Conservation (phyloP, 2,797 vertebrate genomes). For the Ctenopoma kingsleyae region DNA sequence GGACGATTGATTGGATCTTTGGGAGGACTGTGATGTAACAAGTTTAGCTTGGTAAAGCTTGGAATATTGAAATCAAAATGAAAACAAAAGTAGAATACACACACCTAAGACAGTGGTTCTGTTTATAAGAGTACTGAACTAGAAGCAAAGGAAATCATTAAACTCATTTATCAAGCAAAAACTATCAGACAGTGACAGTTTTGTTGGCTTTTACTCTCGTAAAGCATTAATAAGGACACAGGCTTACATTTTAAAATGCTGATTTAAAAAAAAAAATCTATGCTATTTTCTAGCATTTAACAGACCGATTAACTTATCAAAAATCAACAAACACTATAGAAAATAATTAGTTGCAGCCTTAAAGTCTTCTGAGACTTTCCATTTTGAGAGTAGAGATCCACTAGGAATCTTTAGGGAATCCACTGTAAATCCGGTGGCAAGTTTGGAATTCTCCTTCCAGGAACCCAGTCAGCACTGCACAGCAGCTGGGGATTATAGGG, state of each 20-base stretch:
- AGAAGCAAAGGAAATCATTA: too few relatives aligned
- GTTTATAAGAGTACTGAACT: too few relatives aligned
- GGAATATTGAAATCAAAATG: background rate
- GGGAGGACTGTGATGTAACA: background rate
- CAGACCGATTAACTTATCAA: background rate
- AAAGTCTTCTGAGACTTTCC: conserved; percentile 28
- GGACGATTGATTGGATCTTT: conserved; percentile 2
- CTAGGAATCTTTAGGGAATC: conserved; percentile 70
- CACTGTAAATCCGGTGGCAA: conserved; percentile 77
- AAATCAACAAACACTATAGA: conserved; percentile 7
- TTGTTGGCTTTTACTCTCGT: background rate
- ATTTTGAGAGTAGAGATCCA: conserved; percentile 67
- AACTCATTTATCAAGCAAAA: background rate
- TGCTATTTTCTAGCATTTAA: background rate
- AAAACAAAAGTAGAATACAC: background rate
- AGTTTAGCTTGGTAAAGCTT: background rate
- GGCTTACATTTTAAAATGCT: background rate
- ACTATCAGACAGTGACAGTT: background rate
- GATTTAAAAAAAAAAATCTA: too few relatives aligned
- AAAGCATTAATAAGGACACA: background rate
- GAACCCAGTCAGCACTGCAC: conserved; percentile 72
- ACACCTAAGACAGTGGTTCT: background rate
- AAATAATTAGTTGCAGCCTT: conserved; percentile 33
- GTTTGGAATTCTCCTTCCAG: conserved; percentile 79
- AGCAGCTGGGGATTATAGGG: conserved; percentile 82